Conservation (phyloP, 2,888 invertebrate species). For the Epirrhoe tristata region DNA sequence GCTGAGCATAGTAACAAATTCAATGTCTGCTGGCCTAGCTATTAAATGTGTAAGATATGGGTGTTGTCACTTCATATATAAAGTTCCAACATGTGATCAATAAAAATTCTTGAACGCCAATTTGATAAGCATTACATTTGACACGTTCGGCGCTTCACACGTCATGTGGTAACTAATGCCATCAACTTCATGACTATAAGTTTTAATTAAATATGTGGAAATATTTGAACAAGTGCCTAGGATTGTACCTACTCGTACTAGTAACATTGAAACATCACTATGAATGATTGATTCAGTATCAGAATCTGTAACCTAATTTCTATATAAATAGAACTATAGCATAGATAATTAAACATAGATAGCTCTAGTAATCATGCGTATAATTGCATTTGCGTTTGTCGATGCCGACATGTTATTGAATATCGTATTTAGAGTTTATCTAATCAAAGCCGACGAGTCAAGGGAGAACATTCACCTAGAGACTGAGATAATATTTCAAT, state of each 20-base stretch:
- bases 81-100: conserved; percentile 52
- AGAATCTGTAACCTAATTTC: conserved; percentile 2
- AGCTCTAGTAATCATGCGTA: conserved; percentile 19
- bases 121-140: conserved; percentile 39
- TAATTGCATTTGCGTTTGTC: conserved; percentile 29
- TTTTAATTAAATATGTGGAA: conserved; percentile 18
- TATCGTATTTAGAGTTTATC: conserved; percentile 17
- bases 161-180: conserved; percentile 15
- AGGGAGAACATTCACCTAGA: conserved; percentile 28
- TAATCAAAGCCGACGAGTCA: conserved; percentile 29
- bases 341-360: conserved; percentile 1
- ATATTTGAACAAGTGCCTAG: conserved; percentile 3
- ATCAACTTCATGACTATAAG: conserved; percentile 15
- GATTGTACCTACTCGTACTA: not conserved
- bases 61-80: conserved; percentile 57
- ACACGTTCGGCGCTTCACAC: conserved; percentile 48
- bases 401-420: conserved; percentile 26
- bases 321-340: not conserved
- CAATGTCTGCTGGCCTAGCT: conserved; percentile 40
- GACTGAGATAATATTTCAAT: conserved; percentile 6
- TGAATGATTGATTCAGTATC: conserved; percentile 18
- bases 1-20: conserved; percentile 43
- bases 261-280: not conserved
- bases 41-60: conserved; percentile 71
- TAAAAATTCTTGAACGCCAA: conserved; percentile 60